phyloP scores from a whole-genome alignment of 1,140 invertebrate genomes.

The Olivierus martensii region DNA sequence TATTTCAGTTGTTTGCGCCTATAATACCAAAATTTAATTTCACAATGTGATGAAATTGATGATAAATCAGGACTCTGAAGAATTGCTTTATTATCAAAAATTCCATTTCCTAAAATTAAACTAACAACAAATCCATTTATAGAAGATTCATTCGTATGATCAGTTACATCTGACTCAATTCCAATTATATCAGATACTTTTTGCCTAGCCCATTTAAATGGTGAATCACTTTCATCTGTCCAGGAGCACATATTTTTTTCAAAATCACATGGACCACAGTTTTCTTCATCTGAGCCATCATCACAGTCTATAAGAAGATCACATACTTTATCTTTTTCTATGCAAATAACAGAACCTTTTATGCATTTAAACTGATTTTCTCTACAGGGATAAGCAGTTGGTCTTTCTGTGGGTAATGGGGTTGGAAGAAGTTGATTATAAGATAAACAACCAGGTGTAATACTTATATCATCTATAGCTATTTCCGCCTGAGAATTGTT shows the following conservation, averaged over 20 bases:
- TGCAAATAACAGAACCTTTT: constrained; percentile 5
- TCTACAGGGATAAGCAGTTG: constrained; percentile 4
- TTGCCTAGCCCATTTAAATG: constrained; percentile 4
- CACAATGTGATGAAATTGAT: constrained; percentile 10
- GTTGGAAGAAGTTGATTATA: constrained; percentile 4
- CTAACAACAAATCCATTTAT: no score
- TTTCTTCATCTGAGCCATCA: constrained; percentile 13
- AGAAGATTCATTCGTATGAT: not conserved
- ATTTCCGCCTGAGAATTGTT: not conserved
- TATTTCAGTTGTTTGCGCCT: no score
- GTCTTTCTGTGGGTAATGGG: constrained; percentile 4
- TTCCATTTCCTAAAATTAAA: no score
- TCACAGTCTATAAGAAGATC: constrained; percentile 11
- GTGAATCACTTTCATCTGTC: constrained; percentile 4
- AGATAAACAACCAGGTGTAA: constrained; percentile 3
- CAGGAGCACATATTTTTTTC: constrained; percentile 9
- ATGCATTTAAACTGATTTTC: constrained; percentile 9
- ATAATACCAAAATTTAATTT: constrained; percentile 14
- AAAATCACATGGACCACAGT: constrained; percentile 12
- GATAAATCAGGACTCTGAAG: constrained; percentile 8
- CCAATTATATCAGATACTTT: not conserved
- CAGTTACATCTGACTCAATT: not conserved
- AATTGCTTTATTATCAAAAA: no score
- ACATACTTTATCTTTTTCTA: constrained; percentile 7
- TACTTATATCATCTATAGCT: constrained; percentile 15